phyloP scores from a whole-genome alignment of 1,140 invertebrate genomes.

The Drosophila bipectinata region DNA sequence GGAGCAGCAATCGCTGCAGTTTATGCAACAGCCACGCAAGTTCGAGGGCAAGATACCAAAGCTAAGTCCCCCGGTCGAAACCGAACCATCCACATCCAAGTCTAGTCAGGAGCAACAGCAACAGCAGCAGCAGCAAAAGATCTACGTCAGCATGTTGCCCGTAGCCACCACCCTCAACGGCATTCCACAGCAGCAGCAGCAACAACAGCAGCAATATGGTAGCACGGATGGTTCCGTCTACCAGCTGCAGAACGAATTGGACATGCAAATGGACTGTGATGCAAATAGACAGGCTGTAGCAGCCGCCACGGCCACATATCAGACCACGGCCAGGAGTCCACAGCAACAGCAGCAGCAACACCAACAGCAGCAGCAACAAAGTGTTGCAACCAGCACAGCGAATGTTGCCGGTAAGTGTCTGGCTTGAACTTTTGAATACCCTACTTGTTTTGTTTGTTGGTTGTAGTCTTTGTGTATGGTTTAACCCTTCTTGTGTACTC shows the following conservation, averaged over 20 bases:
- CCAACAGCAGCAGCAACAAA: conserved; percentile 62
- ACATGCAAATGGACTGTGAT: conserved; percentile 53
- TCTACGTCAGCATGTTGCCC: conserved; percentile 76
- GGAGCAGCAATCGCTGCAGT: conserved; percentile 67
- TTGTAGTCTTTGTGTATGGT: conserved; percentile 60
- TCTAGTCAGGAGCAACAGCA: conserved; percentile 68
- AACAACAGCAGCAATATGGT: conserved; percentile 28
- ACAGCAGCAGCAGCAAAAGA: conserved; percentile 41
- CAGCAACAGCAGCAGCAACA: conserved; percentile 57
- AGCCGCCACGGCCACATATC: conserved; percentile 68
- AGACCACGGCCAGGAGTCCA: conserved; percentile 62
- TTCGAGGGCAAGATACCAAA: conserved; percentile 83
- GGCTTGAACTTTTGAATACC: conserved; percentile 37
- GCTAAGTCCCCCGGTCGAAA: conserved; percentile 73
- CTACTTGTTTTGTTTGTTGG: conserved; percentile 50
- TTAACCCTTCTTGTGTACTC: conserved; percentile 50
- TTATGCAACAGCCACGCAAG: conserved; percentile 78
- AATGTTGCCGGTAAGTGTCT: conserved; percentile 67
- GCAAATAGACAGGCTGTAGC: conserved; percentile 64
- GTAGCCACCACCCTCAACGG: conserved; percentile 77
- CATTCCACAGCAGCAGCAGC: conserved; percentile 71
- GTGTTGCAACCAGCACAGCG: conserved; percentile 51
- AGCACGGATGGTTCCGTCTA: conserved; percentile 77
- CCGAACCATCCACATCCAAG: conserved; percentile 82
- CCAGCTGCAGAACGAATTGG: conserved; percentile 72